A percentile compares a stretch with the other conserved stretches of the same genome.
Conservation (phyloP, 2,113 vertebrate species). For the Bucco capensis region DNA sequence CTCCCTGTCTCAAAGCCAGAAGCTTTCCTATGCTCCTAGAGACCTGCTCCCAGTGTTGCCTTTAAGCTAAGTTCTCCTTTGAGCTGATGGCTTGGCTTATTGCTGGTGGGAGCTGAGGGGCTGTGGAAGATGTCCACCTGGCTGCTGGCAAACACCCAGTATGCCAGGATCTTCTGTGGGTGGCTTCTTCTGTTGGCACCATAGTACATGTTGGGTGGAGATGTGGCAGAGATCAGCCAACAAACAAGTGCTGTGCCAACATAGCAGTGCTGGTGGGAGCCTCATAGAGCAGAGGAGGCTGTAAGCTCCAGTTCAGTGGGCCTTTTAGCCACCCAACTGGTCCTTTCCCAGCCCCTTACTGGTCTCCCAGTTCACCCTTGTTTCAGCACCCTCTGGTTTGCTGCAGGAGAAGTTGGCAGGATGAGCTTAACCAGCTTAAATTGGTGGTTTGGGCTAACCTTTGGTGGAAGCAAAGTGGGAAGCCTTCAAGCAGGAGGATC, state of each 20-base stretch:
- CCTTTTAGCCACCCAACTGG: background rate
- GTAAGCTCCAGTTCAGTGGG: background rate
- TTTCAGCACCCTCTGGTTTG: conserved; percentile 15
- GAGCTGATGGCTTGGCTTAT: rapidly evolving
- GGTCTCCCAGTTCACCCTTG: background rate
- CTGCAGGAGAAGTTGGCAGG: conserved; percentile 6
- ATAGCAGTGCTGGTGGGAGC: background rate
- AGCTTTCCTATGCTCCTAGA: background rate
- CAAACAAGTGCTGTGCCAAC: rapidly evolving
- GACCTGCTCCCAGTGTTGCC: background rate
- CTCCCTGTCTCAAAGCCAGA: background rate
- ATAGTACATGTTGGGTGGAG: background rate
- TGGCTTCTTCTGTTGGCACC: background rate
- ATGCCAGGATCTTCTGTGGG: background rate
- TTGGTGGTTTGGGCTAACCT: conserved; percentile 12
- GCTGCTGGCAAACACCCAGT: background rate
- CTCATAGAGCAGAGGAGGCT: background rate
- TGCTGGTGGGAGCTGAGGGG: rapidly evolving
- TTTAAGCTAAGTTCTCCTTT: background rate
- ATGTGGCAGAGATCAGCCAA: background rate
- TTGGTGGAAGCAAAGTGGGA: background rate
- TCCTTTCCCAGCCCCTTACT: background rate
- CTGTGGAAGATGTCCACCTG: background rate
- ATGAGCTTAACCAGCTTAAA: background rate
- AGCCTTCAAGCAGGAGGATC: background rate